Evolutionary conservation across 1,140 invertebrate species (phyloP).

Genomic region (Diabrotica undecimpunctata): DNA sequence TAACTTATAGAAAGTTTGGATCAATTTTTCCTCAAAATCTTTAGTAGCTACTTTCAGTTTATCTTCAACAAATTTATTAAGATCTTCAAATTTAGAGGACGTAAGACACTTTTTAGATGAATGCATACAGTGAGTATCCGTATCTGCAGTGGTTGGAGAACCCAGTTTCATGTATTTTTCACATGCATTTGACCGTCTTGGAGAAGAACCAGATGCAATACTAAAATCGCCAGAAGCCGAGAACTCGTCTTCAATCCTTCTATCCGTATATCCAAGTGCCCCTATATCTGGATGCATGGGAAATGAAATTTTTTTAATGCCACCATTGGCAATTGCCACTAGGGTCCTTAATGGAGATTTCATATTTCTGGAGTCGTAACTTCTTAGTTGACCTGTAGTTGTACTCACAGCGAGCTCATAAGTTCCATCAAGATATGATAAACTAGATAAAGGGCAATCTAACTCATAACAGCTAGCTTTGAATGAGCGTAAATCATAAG

Average conservation of each 20-base stretch:
- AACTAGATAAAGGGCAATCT: conserved; percentile 27
- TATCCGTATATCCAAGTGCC: not conserved
- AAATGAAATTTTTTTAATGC: conserved; percentile 24
- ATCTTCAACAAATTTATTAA: conserved; percentile 24
- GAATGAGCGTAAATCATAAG: conserved; percentile 30
- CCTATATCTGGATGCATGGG: not conserved
- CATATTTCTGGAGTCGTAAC: conserved; percentile 32
- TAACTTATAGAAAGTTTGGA: conserved; percentile 28
- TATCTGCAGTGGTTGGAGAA: too few species aligned
- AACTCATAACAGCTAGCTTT: conserved; percentile 23
- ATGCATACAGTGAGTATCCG: too few species aligned
- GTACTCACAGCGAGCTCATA: conserved; percentile 34
- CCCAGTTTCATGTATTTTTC: too few species aligned
- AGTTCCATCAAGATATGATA: conserved; percentile 29
- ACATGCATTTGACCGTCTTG: not conserved
- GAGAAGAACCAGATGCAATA: conserved; percentile 12
- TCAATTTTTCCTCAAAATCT: conserved; percentile 30
- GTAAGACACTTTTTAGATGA: not conserved
- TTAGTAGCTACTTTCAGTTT: conserved; percentile 22
- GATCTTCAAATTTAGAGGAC: conserved; percentile 17
- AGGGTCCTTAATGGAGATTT: conserved; percentile 24
- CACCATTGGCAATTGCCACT: conserved; percentile 20
- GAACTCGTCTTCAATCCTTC: conserved; percentile 19
- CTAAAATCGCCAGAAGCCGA: conserved; percentile 27
- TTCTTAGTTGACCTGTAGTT: conserved; percentile 30